Conservation (phyloP, 2,113 vertebrate species). For the Vidua macroura region DNA sequence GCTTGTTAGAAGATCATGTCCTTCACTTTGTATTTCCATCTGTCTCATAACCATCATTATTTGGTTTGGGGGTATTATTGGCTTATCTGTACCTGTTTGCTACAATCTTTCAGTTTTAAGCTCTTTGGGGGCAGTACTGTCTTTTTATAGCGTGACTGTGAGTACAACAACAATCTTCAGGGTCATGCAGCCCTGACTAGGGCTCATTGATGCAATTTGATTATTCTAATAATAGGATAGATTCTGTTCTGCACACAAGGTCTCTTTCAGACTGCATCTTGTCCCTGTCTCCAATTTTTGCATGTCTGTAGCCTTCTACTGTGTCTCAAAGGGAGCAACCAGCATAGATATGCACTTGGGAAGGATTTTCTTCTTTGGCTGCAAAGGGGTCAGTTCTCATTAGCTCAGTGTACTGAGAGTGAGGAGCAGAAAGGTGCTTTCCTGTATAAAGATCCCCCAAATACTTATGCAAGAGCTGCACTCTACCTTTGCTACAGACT, state of each 20-base stretch:
- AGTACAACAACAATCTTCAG: not conserved
- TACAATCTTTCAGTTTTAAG: not conserved
- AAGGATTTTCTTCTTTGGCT: not conserved
- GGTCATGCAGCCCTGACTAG: not conserved
- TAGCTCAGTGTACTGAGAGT: not conserved
- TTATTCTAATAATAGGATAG: not conserved
- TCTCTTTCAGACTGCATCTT: not conserved
- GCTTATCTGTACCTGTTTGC: not conserved
- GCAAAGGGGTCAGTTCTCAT: not conserved
- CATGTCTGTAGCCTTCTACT: fast-evolving
- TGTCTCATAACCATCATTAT: not conserved
- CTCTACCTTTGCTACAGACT: not conserved
- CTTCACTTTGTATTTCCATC: not conserved
- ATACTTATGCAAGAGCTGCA: fast-evolving
- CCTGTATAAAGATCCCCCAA: not conserved
- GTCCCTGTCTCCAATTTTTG: not conserved
- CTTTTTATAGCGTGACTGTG: not conserved
- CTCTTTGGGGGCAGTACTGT: not conserved
- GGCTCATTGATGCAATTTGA: not conserved
- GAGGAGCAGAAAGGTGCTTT: not conserved
- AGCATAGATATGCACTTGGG: fast-evolving
- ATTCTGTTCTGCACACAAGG: not conserved
- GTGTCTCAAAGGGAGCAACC: not conserved
- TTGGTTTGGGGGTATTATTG: not conserved
- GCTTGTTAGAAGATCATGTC: not conserved